Evolutionary conservation across 1,140 invertebrate species (phyloP), one percentile per base, ranked within the genome.

Genomic region (Drosophila virilis): DNA sequence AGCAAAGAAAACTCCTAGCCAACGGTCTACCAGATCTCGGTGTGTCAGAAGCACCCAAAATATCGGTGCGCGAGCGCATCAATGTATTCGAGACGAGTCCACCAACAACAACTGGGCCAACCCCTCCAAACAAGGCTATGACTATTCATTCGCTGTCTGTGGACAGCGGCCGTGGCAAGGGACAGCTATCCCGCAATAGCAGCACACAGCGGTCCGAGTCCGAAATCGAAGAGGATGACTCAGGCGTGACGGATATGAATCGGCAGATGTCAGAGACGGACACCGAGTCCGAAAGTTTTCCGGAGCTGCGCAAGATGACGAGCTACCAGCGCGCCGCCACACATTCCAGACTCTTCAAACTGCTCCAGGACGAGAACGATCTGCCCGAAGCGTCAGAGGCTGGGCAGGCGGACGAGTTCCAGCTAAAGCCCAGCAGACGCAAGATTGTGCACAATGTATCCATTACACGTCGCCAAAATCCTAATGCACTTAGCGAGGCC

Each of bases 191-290:
- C 2, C 79, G 91, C 3, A 92, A 92, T 37, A 91, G 90, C 55
- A 91, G 81, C 46, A 86, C 92, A 0, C 92, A 93, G 38, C 92
- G 92, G 40, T 94, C 93, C 1, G 91, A 92, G 38, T 94, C 94
- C 1, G 94, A 94, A 70, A 94, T 93, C 38, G 95, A 95, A 51
- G 95, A 96, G 74, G 94, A 95, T 48, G 95, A 96, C 82, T 96
- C 95, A 8, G 95, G 95, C 9, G 95, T 96, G 0, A 96, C 95
- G 2, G 95, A 96, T 80, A 93, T 95, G 83, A 95, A 95, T 72
- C 93, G 95, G 40, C 94, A 95, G 64, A 94, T 96, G 65, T 96
- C 95, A 0, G 95, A 96, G 77, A 94, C 93, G 8, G 95, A 95
- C 51, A 94, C 94, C 0, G 95, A 95, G 61, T 94, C 94, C 2